phyloP scores from a whole-genome alignment of 2,113 vertebrate genomes.

The Cynoglossus semilaevis region DNA sequence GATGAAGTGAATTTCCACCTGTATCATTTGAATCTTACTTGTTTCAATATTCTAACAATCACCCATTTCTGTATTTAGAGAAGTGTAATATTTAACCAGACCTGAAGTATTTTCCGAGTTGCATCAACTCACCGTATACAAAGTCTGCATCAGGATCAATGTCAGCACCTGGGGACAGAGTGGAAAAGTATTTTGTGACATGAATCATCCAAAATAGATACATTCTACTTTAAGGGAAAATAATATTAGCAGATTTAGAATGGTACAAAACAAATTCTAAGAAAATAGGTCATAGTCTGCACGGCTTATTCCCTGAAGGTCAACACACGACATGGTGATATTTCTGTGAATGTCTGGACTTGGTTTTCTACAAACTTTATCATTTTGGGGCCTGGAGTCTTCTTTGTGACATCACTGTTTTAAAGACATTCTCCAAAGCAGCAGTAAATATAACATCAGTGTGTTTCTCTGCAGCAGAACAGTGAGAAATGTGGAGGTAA shows the following conservation, averaged over 20 bases:
- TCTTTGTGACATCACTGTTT: no score
- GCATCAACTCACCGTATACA: slow-evolving; percentile 68
- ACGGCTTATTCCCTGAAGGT: background rate
- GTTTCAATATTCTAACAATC: background rate
- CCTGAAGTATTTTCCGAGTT: background rate
- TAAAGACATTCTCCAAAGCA: no score
- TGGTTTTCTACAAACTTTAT: background rate
- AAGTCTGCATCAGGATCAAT: slow-evolving; percentile 72
- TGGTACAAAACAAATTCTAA: background rate
- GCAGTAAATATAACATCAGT: no score
- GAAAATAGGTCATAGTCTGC: slow-evolving; percentile 7
- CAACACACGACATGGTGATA: background rate
- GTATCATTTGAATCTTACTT: no score
- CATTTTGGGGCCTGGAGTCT: no score
- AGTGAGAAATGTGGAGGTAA: background rate
- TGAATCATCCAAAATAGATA: no score
- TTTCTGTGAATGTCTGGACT: background rate
- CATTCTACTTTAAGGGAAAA: no score
- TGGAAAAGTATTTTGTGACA: background rate
- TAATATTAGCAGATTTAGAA: no score
- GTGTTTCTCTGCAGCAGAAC: background rate
- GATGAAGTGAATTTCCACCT: background rate
- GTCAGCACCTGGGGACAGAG: slow-evolving; percentile 39
- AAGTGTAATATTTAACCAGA: background rate
- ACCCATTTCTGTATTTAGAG: background rate